These are phyloP conservation scores for Daboia siamensis DNA, from an alignment of 2,113 vertebrate genomes.

Conservation along the genomic window DNA sequence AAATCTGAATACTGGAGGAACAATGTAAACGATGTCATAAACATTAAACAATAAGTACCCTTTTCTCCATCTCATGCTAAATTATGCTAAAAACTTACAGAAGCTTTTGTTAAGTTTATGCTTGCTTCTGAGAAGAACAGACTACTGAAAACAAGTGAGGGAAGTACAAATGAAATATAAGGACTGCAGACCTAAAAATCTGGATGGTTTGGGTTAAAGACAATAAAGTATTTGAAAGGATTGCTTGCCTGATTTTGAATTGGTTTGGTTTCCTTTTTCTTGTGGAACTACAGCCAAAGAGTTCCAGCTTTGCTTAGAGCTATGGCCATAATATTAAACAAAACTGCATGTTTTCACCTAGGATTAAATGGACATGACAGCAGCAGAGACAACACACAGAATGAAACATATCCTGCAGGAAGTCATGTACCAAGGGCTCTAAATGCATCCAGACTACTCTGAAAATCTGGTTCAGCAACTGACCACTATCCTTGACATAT, in stretches of 20 bases:
- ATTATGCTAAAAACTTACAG: neutral
- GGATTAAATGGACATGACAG: neutral
- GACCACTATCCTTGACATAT: too few species aligned
- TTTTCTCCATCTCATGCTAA: neutral
- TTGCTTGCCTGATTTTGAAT: neutral
- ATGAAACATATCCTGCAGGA: neutral
- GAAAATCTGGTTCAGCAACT: neutral
- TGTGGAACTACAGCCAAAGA: neutral
- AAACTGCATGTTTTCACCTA: conserved; percentile 1
- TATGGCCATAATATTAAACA: neutral
- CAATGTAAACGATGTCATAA: neutral
- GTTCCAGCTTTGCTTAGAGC: neutral
- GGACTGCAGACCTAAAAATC: neutral
- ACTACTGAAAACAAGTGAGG: neutral
- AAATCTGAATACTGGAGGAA: too few species aligned
- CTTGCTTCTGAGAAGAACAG: neutral
- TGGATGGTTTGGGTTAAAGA: neutral
- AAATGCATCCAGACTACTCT: neutral
- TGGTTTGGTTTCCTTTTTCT: neutral
- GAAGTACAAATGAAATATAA: neutral
- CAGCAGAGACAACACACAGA: neutral
- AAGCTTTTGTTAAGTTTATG: neutral
- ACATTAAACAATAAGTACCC: neutral
- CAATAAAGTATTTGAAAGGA: neutral
- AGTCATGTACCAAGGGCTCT: neutral